Evolutionary conservation across 2,113 vertebrate species (phyloP).

Genomic region (Sebastes fasciatus): DNA sequence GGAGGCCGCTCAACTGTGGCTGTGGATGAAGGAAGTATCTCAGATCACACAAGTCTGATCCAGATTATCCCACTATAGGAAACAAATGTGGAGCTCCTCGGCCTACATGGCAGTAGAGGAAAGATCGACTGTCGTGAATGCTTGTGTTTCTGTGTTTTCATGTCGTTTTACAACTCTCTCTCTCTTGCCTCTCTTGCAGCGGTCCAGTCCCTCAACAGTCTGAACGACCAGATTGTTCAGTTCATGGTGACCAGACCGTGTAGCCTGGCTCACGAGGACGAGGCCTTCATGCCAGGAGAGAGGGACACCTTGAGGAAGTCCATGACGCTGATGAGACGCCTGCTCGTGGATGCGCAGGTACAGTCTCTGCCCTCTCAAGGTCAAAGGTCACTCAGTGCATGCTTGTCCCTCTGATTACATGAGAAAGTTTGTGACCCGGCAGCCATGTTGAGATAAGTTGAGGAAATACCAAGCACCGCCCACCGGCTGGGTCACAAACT

Average conservation of each 20-base stretch:
- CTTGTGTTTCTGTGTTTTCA: neutral
- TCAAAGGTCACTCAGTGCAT: conserved; percentile 11
- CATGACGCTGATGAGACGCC: conserved; percentile 94
- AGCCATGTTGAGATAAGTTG: no score
- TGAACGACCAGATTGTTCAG: conserved; percentile 96
- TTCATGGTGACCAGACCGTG: conserved; percentile 92
- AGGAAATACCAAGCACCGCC: no score
- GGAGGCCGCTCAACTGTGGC: neutral
- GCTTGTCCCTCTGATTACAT: neutral
- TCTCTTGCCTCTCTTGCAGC: conserved; percentile 78
- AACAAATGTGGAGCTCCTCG: conserved; percentile 9
- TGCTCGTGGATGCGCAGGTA: conserved; percentile 97
- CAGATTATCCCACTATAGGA: conserved; percentile 35
- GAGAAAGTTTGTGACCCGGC: no score
- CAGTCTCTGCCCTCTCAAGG: neutral
- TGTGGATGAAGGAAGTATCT: conserved; percentile 28
- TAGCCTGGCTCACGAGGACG: conserved; percentile 86
- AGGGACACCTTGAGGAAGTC: conserved; percentile 90
- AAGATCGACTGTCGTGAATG: neutral
- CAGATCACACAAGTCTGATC: conserved; percentile 39
- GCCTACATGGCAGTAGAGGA: neutral
- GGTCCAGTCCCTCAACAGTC: conserved; percentile 92
- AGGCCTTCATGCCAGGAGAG: conserved; percentile 88
- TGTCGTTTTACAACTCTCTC: neutral
- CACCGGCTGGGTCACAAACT: no score